Base-by-base conservation (phyloP, 2,113 vertebrate genomes). In the Neodon shergylaensis region DNA sequence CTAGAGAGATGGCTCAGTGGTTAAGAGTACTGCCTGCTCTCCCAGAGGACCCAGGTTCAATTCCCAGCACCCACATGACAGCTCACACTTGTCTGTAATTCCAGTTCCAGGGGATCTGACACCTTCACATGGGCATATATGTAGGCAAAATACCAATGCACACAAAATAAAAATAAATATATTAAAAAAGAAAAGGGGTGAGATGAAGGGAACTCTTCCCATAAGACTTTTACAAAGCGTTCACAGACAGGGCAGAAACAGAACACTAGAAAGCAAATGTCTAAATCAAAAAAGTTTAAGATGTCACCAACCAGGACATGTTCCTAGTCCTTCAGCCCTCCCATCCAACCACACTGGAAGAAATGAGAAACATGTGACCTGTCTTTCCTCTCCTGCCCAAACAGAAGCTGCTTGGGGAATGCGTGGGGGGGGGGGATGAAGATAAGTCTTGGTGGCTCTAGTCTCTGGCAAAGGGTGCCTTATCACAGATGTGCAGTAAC, bases 281-380 rank as follows among this genome's bases (percentile, higher is more conserved):
- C 92, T 92, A 58, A 94, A n/a, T 3, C 2, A 72, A 87, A 70
- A 94, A 94, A 90, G 68, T 26, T 7, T 65, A n/a, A 88, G 88
- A 88, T 88, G 42, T 73, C 82, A 87, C 39, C 72, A 14, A 36
- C 2, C 4, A 65, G 49, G 36, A 66, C 22, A 58, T 3, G 54
- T 84, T 84, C 28, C 28, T 16, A 42, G 14, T 1, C 81, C 84
- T 19, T 17, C 36, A 4, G n/a, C 26, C 12, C 47, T 83, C 72
- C 42, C 7, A 2, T 83, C n/a, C 19, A 28, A 81, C 58, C 61
- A 70, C 33, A 36, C 31, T 36, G 7, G 42, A 12, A 74, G 58
- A 49, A 74, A 70, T 22, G 36, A 52, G 52, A 70, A 39, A 82
- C 49, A 68, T 28, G 5, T 26, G 68, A 49, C 28, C 17, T 14